Conservation (phyloP, 2,888 invertebrate species). For the Ecdyonurus torrentis region DNA sequence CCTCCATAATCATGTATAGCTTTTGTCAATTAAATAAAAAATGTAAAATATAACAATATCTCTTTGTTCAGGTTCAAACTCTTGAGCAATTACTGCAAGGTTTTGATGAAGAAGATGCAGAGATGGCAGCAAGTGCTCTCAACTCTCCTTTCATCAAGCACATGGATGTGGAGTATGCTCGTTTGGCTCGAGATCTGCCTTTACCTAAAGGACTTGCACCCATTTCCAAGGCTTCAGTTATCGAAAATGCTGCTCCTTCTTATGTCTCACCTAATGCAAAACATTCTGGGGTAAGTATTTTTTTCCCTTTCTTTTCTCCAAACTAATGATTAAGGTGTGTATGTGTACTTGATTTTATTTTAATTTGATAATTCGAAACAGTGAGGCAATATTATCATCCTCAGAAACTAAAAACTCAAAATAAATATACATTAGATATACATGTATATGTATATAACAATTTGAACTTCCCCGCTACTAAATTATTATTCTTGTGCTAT, state of each 20-base stretch:
- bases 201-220: constrained; percentile 41
- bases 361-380: too few species aligned
- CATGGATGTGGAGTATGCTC: constrained; percentile 83
- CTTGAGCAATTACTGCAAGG: constrained; percentile 60
- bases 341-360: too few species aligned
- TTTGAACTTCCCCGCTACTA: too few species aligned
- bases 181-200: constrained; percentile 50
- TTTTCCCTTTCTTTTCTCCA: too few species aligned
- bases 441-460: too few species aligned
- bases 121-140: constrained; percentile 55
- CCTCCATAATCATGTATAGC: not conserved
- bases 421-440: too few species aligned
- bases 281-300: not conserved
- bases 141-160: constrained; percentile 71
- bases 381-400: too few species aligned
- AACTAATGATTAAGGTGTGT: too few species aligned
- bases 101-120: constrained; percentile 75
- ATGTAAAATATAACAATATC: not conserved
- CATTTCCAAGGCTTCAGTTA: constrained; percentile 36
- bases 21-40: not conserved
- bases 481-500: too few species aligned
- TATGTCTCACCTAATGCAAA: constrained; percentile 36
- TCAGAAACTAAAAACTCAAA: too few species aligned
- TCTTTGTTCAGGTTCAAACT: constrained; percentile 39
- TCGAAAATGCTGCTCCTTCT: constrained; percentile 53